Base-by-base conservation (phyloP, 1,140 invertebrate species). In the Macrobrachium rosenbergii region DNA sequence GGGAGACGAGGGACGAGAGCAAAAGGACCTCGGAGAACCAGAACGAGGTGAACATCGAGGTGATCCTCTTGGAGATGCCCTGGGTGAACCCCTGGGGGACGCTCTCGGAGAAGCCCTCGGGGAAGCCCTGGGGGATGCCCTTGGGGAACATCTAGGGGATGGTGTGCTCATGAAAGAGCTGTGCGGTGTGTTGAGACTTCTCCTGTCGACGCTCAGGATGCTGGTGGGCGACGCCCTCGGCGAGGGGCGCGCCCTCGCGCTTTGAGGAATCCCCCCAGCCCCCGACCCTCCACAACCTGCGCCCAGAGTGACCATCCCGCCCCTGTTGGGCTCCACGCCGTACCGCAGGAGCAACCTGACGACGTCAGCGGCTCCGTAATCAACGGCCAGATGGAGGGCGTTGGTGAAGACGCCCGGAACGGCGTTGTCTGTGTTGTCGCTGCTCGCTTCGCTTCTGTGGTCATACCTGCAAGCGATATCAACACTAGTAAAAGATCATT, bases 311-410 rank as follows among this genome's bases (percentile, higher is more conserved):
- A 90, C 88, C 21, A 92, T 82, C 11, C 92, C 92, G 0, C 93
- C 92, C 73, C 93, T 92, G 90, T 94, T 94, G 5, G 94, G 93
- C 87, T 94, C 93, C 37, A 94, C 92, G 11, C 93, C 93, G 89
- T 93, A 93, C 86, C 93, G 93, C 37, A 94, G 92, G 12, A 94
- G 91, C 0, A 94, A 91, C 16, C 93, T 91, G 0, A 93, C 91
- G 1, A 94, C 94, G 87, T 94, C 94, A 21, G 93, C 90, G 0
- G 94, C 92, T n/a, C 92, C 92, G 89, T 93, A 92, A 87, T 94
- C 93, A 21, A 94, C 92, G 5, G 94, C 94, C 73, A 94, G 91
- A 90, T 94, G 94, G 0, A 94, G 91, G 7, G 93, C 93, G 89
- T 94, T 94, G 85, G 91, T 92, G 90, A 94, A 94, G 43, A 94